These are phyloP conservation scores for Macaria notata DNA, from an alignment of 2,888 invertebrate genomes.

Conservation along the genomic window DNA sequence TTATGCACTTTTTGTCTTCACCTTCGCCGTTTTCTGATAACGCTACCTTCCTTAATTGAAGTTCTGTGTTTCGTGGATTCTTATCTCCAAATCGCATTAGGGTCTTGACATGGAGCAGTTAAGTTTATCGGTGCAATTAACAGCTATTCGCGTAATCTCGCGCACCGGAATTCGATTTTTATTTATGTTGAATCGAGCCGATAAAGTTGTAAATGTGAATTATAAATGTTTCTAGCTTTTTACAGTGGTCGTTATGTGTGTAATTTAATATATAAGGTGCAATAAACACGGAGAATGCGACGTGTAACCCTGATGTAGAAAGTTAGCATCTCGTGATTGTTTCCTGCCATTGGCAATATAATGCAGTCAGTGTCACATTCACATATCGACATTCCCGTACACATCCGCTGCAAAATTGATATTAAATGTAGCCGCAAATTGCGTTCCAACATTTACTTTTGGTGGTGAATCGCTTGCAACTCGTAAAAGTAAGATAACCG, in stretches of 20 bases:
- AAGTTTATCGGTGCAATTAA: slow-evolving; percentile 63
- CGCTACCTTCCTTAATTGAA: slow-evolving; percentile 74
- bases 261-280: slow-evolving; percentile 13
- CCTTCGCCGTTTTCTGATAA: slow-evolving; percentile 56
- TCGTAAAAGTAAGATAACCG: slow-evolving; percentile 67
- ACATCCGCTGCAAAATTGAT: slow-evolving; percentile 65
- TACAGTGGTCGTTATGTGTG: slow-evolving; percentile 30
- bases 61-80: slow-evolving; percentile 67
- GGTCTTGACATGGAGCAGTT: slow-evolving; percentile 49
- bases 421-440: slow-evolving; percentile 56
- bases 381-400: slow-evolving; percentile 47
- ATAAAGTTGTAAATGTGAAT: slow-evolving; percentile 33
- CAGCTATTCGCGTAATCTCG: slow-evolving; percentile 51
- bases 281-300: slow-evolving; percentile 5
- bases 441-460: slow-evolving; percentile 44
- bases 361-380: slow-evolving; percentile 26
- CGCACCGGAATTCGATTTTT: slow-evolving; percentile 42
- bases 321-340: slow-evolving; percentile 8
- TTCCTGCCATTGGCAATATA: slow-evolving; percentile 23
- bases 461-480: slow-evolving; percentile 49
- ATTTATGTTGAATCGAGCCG: slow-evolving; percentile 39
- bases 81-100: slow-evolving; percentile 73
- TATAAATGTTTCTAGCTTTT: slow-evolving; percentile 43
- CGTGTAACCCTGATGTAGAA: slow-evolving; percentile 1
- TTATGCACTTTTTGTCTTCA: slow-evolving; percentile 24